A percentile compares a stretch with the other conserved stretches of the same genome.
Evolutionary conservation across 2,888 invertebrate genomes (phyloP).

Genomic region (Leptodirus hochenwartii): DNA sequence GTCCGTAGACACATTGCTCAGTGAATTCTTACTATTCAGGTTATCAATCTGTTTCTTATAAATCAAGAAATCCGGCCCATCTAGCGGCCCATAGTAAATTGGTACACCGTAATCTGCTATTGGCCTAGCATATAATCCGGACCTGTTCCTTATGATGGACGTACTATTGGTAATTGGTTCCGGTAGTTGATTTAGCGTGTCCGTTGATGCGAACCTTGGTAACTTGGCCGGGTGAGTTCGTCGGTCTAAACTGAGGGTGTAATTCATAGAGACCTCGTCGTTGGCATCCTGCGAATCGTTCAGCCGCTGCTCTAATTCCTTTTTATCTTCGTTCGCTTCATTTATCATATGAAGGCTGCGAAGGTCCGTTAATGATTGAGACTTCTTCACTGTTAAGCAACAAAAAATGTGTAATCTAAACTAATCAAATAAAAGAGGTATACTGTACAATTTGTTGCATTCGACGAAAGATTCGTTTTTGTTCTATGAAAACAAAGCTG

Average conservation of each 20-base stretch:
- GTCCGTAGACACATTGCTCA: conserved; percentile 27
- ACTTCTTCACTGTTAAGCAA: conserved; percentile 21
- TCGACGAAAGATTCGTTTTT: no score
- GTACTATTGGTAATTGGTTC: no score
- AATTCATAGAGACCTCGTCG: conserved; percentile 10
- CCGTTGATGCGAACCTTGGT: conserved; percentile 24
- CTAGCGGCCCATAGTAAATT: conserved; percentile 27
- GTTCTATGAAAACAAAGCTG: no score
- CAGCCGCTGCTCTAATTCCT: not conserved
- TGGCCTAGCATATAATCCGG: conserved; percentile 26
- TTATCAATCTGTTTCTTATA: conserved; percentile 26
- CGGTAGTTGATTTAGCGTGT: conserved; percentile 19
- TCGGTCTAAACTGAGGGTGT: conserved; percentile 14
- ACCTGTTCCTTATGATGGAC: conserved; percentile 23
- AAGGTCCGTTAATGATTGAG: conserved; percentile 26
- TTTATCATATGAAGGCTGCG: no score
- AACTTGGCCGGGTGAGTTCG: conserved; percentile 13
- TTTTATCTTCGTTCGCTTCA: not conserved
- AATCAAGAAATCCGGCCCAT: conserved; percentile 27
- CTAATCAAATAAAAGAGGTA: not conserved
- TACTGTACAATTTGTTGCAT: not conserved
- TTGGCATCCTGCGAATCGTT: not conserved
- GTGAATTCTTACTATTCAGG: conserved; percentile 23
- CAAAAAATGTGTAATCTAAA: no score
- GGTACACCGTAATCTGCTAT: conserved; percentile 20